Evolutionary conservation across 2,888 invertebrate genomes (phyloP), one percentile per base, ranked within the genome.

Genomic region (Protula sp.): DNA sequence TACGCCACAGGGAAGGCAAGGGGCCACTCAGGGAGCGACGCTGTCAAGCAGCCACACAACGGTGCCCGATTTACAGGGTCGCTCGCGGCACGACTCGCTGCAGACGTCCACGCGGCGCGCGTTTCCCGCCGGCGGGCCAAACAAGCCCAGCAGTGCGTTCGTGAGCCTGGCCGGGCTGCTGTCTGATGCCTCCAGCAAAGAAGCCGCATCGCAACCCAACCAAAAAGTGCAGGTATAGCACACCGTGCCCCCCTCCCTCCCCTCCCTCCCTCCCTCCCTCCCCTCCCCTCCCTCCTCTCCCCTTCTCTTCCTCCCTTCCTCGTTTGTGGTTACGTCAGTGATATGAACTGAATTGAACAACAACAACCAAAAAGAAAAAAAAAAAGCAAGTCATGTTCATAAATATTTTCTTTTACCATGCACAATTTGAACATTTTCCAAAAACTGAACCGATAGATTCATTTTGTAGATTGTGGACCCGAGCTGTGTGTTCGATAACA

Each of bases 131-230:
- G 45, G 55, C 4, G 82, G 82, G 2, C 78, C 81, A 54, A 91
- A 91, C 58, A 94, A 94, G 78, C 94, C 94, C 0, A 88, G 91
- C 0, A 89, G 90, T 50, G 75, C 77, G 4, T 89, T 94, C 22
- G 90, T 89, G 0, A 90, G 90, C 57, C 83, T 94, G 54, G 89
- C 90, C 0, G 92, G 92, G n/a, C 83, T 92, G 29, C 84, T 89
- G 29, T 68, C 68, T 5, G 78, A 78, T 30, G 65, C 61, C 54
- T 59, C 24, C 5, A 73, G 71, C 63, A 75, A 75, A 82, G 75
- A 84, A 82, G 66, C 85, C 81, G 26, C 67, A 75, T 77, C 63
- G 47, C 86, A 86, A 69, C 82, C n/a, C n/a, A n/a, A n/a, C n/a
- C 38, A 38, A 19, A 38, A 86, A 78, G 86, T 87, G 65, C 81